phyloP scores from a whole-genome alignment of 2,888 invertebrate genomes.

The Rhabditoides inermis region DNA sequence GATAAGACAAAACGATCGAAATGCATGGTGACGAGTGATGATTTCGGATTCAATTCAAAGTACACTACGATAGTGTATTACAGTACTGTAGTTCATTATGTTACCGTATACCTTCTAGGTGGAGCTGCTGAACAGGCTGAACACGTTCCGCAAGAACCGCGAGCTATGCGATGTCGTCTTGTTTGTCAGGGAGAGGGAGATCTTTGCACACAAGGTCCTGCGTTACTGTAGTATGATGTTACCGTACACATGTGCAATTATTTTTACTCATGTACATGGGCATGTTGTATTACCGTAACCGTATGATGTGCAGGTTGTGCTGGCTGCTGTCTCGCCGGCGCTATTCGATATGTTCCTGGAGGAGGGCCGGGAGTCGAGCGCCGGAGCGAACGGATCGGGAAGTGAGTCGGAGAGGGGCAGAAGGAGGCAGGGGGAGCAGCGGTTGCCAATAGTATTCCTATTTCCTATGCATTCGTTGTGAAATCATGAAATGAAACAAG shows the following conservation, averaged over 20 bases:
- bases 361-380: neutral
- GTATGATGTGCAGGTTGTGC: slow-evolving; percentile 20
- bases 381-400: too few species aligned
- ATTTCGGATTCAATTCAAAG: too few species aligned
- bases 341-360: slow-evolving; percentile 43
- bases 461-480: too few species aligned
- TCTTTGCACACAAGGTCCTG: slow-evolving; percentile 64
- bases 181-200: slow-evolving; percentile 66
- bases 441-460: too few species aligned
- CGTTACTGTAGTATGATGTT: too few species aligned
- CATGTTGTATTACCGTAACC: neutral
- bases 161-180: slow-evolving; percentile 79
- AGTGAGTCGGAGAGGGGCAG: slow-evolving; percentile 14
- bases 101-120: too few species aligned
- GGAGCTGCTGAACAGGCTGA: slow-evolving; percentile 50
- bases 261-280: neutral
- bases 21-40: too few species aligned
- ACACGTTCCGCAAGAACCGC: slow-evolving; percentile 60
- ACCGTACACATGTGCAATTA: too few species aligned
- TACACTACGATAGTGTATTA: too few species aligned
- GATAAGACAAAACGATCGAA: too few species aligned
- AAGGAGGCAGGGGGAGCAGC: slow-evolving; percentile 6
- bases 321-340: slow-evolving; percentile 45
- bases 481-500: too few species aligned
- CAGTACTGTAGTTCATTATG: too few species aligned